Conservation (phyloP, 2,797 vertebrate genomes). For the Anabacerthia variegaticeps region DNA sequence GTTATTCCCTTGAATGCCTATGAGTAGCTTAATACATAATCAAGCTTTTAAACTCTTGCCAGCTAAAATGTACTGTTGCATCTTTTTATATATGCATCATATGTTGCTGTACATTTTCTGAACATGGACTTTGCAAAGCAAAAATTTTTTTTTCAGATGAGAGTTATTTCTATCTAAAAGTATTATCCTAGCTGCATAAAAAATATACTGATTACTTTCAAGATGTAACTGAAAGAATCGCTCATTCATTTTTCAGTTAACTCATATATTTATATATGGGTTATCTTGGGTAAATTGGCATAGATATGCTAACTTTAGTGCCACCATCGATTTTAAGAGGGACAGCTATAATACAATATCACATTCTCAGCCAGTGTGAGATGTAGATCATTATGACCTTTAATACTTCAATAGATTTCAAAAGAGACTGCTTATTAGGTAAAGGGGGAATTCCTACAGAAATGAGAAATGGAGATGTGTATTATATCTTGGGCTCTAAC, state of each 20-base stretch:
- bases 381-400: conserved; percentile 19
- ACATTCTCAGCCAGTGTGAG: neutral
- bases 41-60: neutral
- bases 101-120: neutral
- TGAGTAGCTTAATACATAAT: neutral
- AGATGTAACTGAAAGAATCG: neutral
- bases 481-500: neutral
- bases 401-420: conserved; percentile 26
- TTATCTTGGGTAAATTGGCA: neutral
- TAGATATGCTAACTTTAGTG: conserved; percentile 14
- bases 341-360: neutral
- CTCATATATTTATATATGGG: neutral
- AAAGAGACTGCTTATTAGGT: neutral
- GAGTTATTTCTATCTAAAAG: neutral
- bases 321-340: neutral
- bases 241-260: conserved; percentile 12
- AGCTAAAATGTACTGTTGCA: neutral
- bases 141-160: neutral
- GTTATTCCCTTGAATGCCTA: neutral
- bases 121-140: neutral
- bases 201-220: neutral
- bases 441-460: conserved; percentile 16
- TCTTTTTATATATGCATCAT: neutral
- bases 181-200: neutral
- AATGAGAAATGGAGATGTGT: neutral